phyloP scores from a whole-genome alignment of 2,113 vertebrate species.

The Laticauda laticaudata region DNA sequence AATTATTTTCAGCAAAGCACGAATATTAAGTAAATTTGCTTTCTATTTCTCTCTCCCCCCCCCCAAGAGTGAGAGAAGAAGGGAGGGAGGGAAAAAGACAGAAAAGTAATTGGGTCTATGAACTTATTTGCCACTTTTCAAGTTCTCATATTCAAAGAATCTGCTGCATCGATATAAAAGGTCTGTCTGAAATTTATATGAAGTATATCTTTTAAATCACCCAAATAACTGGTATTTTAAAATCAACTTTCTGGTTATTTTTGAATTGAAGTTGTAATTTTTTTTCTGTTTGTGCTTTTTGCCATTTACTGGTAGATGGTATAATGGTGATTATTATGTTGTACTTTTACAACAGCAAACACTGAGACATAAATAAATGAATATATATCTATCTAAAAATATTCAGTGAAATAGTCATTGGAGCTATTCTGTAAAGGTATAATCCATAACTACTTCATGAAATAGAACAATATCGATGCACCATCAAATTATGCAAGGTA shows the following conservation, averaged over 20 bases:
- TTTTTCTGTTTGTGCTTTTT: background rate
- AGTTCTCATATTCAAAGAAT: background rate
- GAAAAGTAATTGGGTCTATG: background rate
- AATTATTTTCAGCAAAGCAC: background rate
- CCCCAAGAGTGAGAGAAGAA: too few species aligned
- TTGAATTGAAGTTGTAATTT: background rate
- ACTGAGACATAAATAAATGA: background rate
- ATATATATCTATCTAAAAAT: background rate
- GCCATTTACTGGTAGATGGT: background rate
- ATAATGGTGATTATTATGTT: background rate
- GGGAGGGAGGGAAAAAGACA: background rate
- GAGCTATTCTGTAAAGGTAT: background rate
- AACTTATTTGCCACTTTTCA: background rate
- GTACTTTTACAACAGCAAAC: background rate
- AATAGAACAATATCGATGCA: background rate
- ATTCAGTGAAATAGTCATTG: background rate
- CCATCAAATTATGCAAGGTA: background rate
- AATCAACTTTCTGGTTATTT: background rate
- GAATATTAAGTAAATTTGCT: background rate
- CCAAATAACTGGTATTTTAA: background rate
- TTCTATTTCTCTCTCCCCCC: too few species aligned
- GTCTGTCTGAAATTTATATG: background rate
- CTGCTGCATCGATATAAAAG: background rate
- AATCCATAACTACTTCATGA: background rate
- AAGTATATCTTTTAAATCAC: background rate